phyloP scores from a whole-genome alignment of 2,888 invertebrate genomes.

The Syrphus vitripennis region DNA sequence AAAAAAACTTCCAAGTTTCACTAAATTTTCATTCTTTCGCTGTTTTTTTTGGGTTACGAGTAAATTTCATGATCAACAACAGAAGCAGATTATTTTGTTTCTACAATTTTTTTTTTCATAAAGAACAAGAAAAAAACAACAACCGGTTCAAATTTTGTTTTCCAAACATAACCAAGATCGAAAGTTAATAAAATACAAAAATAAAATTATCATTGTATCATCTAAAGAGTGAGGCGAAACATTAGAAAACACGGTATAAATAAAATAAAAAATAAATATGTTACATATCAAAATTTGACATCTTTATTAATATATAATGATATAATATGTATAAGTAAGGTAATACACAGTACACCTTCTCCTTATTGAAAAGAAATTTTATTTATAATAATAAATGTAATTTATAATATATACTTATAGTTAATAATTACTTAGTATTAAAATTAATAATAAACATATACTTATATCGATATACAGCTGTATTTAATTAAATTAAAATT shows the following conservation, averaged over 20 bases:
- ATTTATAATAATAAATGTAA: too few species aligned
- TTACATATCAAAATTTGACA: slow-evolving; percentile 74
- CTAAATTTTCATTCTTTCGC: slow-evolving; percentile 64
- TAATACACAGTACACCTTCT: too few species aligned
- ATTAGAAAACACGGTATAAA: slow-evolving; percentile 81
- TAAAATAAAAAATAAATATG: slow-evolving; percentile 73
- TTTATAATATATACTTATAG: too few species aligned
- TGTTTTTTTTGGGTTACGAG: slow-evolving; percentile 26
- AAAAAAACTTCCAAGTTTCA: slow-evolving; percentile 61
- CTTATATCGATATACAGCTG: too few species aligned
- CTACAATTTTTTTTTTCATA: neutral
- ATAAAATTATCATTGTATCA: slow-evolving; percentile 45
- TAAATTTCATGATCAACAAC: neutral
- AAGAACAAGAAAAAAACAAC: slow-evolving; percentile 30
- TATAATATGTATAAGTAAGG: too few species aligned
- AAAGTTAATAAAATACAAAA: slow-evolving; percentile 38
- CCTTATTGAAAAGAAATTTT: too few species aligned
- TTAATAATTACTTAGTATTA: too few species aligned
- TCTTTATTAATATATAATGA: too few species aligned
- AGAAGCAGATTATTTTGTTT: slow-evolving; percentile 11
- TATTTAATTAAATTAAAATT: too few species aligned
- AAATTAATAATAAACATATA: too few species aligned
- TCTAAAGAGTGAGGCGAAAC: slow-evolving; percentile 80
- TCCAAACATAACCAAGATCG: slow-evolving; percentile 44
- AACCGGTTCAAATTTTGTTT: slow-evolving; percentile 48